These are phyloP conservation scores for Brachionus asplanchnoidis DNA, from an alignment of 1,140 invertebrate genomes.

Conservation along the genomic window DNA sequence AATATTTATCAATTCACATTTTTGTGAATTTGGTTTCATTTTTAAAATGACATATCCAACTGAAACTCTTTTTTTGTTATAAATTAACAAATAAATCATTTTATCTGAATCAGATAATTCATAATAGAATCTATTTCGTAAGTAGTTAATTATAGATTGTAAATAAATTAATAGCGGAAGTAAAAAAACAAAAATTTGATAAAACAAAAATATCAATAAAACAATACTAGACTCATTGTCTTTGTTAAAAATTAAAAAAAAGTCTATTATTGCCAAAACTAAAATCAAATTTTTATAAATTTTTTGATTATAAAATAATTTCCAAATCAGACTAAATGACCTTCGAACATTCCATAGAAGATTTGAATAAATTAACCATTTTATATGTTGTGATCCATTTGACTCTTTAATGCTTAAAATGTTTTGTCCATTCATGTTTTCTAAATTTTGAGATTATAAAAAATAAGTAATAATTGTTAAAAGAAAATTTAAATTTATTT, in stretches of 20 bases:
- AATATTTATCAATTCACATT: background rate
- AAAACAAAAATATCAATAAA: background rate
- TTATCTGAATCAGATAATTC: background rate
- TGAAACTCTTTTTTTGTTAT: background rate
- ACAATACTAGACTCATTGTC: background rate
- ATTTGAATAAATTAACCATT: background rate
- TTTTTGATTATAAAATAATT: background rate
- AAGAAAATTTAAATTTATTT: background rate
- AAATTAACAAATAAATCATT: background rate
- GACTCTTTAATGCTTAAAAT: background rate
- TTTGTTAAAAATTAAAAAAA: background rate
- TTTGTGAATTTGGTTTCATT: background rate
- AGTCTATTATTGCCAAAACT: background rate
- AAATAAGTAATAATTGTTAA: background rate
- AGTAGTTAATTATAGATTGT: background rate
- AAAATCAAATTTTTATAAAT: background rate
- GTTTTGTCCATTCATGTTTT: background rate
- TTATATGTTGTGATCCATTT: background rate
- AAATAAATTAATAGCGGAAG: background rate
- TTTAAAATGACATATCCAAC: background rate
- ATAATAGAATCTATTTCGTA: background rate
- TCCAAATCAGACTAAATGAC: background rate
- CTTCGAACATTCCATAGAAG: background rate
- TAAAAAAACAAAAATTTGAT: background rate
- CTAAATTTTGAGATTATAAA: too few species aligned